Evolutionary conservation across 2,797 vertebrate species (phyloP), one percentile per base, ranked within the genome.

Genomic region (Pogonophryne albipinna): DNA sequence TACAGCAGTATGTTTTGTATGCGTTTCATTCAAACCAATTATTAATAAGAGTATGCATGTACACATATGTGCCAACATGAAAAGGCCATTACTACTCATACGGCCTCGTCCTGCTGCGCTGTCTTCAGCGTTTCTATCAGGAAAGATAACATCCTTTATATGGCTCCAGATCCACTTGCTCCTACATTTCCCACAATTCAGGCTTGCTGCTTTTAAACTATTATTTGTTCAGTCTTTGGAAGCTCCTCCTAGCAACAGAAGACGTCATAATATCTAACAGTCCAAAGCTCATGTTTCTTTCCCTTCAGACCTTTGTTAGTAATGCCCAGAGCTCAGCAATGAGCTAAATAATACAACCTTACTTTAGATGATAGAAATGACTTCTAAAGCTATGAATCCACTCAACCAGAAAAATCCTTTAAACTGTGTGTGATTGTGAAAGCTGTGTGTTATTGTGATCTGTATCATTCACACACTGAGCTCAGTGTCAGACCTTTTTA

Each of bases 31-130:
- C 69, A 47, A 49, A n/a, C 59, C 27, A 27, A 20, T 23, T 8
- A 17, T 44, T 50, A 20, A 16, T 56, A 66, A 58, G 13, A 50
- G 34, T 7, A n/a, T 23, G 57, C 62, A 50, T 44, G 62, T 66
- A 55, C 46, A 52, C 13, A 6, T 4, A 41, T 13, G 58, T 71
- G 69, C 66, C 52, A 55, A 74, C 71, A 45, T 51, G 47, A 50
- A 63, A 58, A 47, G 61, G 57, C 60, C 46, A 15, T 53, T 19
- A 41, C 27, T 49, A 23, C 27, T 66, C 68, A 19, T 6, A 57
- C 59, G 19, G 4, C 34, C 20, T 78, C 68, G 11, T 17, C 5
- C 27, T 46, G 66, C 58, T 76, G 60, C 16, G 16, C 57, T 67
- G 55, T 10, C 12, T 45, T 13, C 20, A 1, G 41, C 45, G 15